Conservation (phyloP, 2,797 vertebrate species). For the Lophotriccus pileatus region DNA sequence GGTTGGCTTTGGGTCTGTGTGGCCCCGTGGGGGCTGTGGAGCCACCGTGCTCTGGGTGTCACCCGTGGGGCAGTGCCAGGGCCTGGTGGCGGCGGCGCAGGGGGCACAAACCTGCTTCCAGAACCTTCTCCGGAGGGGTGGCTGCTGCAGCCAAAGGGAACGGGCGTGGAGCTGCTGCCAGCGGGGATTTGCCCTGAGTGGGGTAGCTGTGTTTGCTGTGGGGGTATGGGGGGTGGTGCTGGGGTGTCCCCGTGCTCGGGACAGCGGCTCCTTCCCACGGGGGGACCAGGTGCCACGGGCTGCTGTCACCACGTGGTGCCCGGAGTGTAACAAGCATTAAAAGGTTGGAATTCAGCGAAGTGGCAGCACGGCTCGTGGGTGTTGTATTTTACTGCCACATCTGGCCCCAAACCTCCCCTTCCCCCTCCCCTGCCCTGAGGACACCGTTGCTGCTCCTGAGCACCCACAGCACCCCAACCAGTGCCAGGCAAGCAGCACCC, state of each 20-base stretch:
- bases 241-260: accelerated
- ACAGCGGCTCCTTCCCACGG: not conserved
- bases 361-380: accelerated
- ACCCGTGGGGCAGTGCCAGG: accelerated
- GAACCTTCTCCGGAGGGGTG: not conserved
- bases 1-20: not conserved
- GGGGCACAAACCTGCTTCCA: not conserved
- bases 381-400: not conserved
- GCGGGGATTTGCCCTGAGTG: not conserved
- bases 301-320: not conserved
- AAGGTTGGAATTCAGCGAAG: not conserved
- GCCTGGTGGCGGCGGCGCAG: not conserved
- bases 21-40: accelerated
- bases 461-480: accelerated
- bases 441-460: accelerated
- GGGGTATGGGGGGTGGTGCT: not conserved
- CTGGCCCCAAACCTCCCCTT: not conserved
- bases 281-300: not conserved
- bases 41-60: accelerated
- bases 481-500: not conserved
- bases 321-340: not conserved
- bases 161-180: accelerated
- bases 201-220: not conserved
- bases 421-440: no score
- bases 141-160: not conserved